A percentile compares a stretch with the other conserved stretches of the same genome.
These are phyloP conservation scores for Clunio marinus DNA, from an alignment of 2,888 invertebrate genomes.

Conservation along the genomic window DNA sequence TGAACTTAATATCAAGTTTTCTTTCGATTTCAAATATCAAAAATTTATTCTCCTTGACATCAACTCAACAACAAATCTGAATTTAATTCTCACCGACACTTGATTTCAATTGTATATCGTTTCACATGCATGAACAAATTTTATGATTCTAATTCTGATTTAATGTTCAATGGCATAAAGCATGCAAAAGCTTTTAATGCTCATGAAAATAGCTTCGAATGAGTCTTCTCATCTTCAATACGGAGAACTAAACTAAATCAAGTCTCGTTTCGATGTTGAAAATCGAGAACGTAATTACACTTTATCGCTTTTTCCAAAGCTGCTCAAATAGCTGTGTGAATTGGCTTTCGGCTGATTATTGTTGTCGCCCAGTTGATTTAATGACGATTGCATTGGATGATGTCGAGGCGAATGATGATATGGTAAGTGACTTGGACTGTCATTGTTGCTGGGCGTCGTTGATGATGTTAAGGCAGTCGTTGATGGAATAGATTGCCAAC, in stretches of 20 bases:
- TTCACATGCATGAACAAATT: conserved; percentile 1
- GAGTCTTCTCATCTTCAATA: neutral
- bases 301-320: conserved; percentile 50
- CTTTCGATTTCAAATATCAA: no score
- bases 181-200: conserved; percentile 24
- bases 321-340: conserved; percentile 51
- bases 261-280: neutral
- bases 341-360: conserved; percentile 33
- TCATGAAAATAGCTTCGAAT: conserved; percentile 2
- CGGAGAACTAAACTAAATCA: conserved; percentile 5
- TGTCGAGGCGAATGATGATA: conserved; percentile 42
- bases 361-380: conserved; percentile 41
- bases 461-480: conserved; percentile 42
- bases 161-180: conserved; percentile 25
- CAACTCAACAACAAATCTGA: no score
- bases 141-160: conserved; percentile 28
- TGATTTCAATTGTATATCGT: conserved; percentile 3
- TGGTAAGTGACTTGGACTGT: conserved; percentile 41
- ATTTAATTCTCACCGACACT: neutral
- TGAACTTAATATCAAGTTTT: no score
- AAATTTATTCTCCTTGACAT: neutral
- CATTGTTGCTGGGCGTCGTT: conserved; percentile 41
- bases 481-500: conserved; percentile 48
- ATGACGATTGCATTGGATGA: conserved; percentile 28
- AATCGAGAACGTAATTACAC: conserved; percentile 44